Conservation (phyloP, 2,888 invertebrate genomes). For the Gymnoscelis rufifasciata region DNA sequence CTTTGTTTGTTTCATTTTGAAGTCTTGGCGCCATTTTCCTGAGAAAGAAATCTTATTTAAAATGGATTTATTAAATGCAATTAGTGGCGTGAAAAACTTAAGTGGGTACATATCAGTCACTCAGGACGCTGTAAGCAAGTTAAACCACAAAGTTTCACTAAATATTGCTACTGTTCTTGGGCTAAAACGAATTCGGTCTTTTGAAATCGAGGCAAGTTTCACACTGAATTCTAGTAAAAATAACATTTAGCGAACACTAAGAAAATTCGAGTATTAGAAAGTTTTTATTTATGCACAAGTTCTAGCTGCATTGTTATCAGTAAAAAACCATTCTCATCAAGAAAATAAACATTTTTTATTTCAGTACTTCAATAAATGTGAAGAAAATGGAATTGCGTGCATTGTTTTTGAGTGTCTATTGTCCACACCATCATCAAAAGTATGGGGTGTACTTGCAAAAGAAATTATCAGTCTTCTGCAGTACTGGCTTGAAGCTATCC, state of each 20-base stretch:
- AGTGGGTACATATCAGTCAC: conserved; percentile 48
- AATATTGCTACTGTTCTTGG: conserved; percentile 51
- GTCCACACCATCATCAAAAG: conserved; percentile 46
- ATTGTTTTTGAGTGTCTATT: conserved; percentile 48
- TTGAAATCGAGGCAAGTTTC: conserved; percentile 56
- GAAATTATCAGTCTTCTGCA: conserved; percentile 49
- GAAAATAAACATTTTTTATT: conserved; percentile 22
- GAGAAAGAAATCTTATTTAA: neutral
- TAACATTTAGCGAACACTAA: too few relatives aligned
- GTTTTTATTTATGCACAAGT: too few relatives aligned
- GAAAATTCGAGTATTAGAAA: too few relatives aligned
- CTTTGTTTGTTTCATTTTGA: neutral
- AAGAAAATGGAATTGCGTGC: conserved; percentile 53
- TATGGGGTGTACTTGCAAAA: conserved; percentile 51
- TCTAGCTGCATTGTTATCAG: too few relatives aligned
- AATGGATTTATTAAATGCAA: conserved; percentile 50
- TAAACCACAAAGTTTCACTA: conserved; percentile 40
- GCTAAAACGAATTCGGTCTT: conserved; percentile 50
- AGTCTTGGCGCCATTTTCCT: conserved; percentile 12
- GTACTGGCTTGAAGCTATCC: conserved; percentile 58
- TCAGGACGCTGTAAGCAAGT: conserved; percentile 37
- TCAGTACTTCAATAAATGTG: conserved; percentile 57
- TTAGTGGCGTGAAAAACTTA: conserved; percentile 44
- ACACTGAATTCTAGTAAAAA: too few relatives aligned
- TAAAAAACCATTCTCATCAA: too few relatives aligned